These are phyloP conservation scores for Reticulitermes lucifugus DNA, from an alignment of 2,888 invertebrate genomes.

Conservation along the genomic window DNA sequence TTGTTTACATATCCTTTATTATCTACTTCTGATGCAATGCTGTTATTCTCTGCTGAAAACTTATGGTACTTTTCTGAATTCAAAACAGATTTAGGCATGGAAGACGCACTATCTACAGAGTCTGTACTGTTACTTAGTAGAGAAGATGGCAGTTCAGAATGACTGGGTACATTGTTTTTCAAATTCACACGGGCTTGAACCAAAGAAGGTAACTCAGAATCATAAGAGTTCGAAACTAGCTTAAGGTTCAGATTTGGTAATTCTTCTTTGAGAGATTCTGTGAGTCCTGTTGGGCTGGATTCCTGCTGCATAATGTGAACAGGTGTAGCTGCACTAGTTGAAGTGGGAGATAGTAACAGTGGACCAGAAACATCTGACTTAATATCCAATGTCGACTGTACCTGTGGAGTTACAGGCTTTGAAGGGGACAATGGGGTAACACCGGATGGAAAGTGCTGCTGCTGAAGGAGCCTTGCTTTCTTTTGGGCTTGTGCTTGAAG, in stretches of 20 bases:
- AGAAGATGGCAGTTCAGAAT: neutral
- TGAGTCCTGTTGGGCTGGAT: neutral
- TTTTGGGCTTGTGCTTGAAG: constrained; percentile 74
- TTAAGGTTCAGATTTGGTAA: neutral
- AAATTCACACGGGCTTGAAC: neutral
- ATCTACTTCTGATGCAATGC: neutral
- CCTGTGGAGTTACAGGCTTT: neutral
- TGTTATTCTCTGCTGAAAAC: neutral
- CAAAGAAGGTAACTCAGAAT: neutral
- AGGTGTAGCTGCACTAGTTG: too few relatives aligned
- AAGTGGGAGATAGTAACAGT: neutral
- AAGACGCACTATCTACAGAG: neutral
- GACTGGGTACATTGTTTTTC: neutral
- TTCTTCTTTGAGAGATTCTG: neutral
- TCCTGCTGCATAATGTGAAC: neutral
- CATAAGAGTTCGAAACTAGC: neutral
- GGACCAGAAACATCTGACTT: neutral
- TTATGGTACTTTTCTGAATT: neutral
- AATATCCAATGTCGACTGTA: neutral
- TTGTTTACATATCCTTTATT: neutral
- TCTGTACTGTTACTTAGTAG: neutral
- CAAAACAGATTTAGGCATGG: neutral
- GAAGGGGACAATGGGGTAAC: neutral
- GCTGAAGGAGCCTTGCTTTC: constrained; percentile 68
- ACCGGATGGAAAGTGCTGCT: constrained; percentile 56